Percentiles rank a stretch among this genome's conserved stretches.
Evolutionary conservation across 2,888 invertebrate species (phyloP).

Genomic region (Dasysyrphus albostriatus): DNA sequence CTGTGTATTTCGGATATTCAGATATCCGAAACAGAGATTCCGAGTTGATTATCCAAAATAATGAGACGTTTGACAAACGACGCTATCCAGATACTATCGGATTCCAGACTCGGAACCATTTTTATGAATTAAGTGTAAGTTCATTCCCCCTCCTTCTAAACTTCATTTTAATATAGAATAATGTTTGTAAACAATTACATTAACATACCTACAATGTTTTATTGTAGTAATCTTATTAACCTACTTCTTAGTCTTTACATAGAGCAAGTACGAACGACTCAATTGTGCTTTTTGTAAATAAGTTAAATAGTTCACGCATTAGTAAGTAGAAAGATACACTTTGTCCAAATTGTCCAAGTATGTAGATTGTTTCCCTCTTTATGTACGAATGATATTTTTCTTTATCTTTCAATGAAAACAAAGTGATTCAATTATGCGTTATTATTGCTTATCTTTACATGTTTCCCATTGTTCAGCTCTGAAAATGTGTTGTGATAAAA

Average conservation of each 20-base stretch:
- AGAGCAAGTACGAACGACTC: background rate
- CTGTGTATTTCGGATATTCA: too few relatives aligned
- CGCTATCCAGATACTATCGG: too few relatives aligned
- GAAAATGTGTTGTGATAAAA: background rate
- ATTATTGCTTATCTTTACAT: background rate
- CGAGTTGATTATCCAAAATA: too few relatives aligned
- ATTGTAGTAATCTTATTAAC: too few relatives aligned
- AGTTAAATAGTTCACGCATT: background rate
- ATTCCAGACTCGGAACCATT: too few relatives aligned
- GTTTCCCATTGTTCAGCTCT: background rate
- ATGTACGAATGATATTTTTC: background rate
- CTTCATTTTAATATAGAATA: too few relatives aligned
- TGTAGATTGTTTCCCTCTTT: background rate
- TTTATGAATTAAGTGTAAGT: too few relatives aligned
- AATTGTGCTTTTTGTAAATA: background rate
- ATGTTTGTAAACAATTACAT: too few relatives aligned
- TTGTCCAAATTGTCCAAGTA: constrained; percentile 12
- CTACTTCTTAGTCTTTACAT: background rate
- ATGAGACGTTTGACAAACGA: too few relatives aligned
- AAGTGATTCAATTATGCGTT: background rate
- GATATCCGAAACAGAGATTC: too few relatives aligned
- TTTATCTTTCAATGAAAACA: constrained; percentile 11
- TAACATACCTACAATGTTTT: too few relatives aligned
- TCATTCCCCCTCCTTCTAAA: too few relatives aligned
- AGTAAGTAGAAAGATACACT: background rate